Base-by-base conservation (phyloP, 1,140 invertebrate species). In the Listronotus oregonensis region DNA sequence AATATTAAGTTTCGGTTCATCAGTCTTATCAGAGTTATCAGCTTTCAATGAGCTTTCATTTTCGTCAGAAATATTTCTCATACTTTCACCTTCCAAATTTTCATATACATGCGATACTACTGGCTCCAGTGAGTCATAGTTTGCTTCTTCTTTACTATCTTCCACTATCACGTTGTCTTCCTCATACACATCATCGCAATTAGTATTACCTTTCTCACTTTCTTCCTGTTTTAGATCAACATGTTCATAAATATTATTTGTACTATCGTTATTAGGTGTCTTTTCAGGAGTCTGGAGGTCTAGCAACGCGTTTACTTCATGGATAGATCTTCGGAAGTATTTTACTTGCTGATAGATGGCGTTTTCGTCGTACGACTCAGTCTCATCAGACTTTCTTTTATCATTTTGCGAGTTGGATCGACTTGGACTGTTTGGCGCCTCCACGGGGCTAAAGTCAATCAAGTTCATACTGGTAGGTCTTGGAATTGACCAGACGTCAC, bases 341-440 rank as follows among this genome's bases (percentile, higher is more conserved):
- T 89, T 90, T 0, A 90, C 88, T 80, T 90, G 88, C 70, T 90
- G 87, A 71, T 91, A 91, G 0, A 91, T 85, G 37, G 82, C 85
- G 49, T 78, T 71, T 50, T 81, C 79, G 51, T 74, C 71, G 14
- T 64, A 60, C 4, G 69, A 68, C 63, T 71, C 78, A 66, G 61
- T 70, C 78, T 83, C 69, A 57, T 58, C 67, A 1, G 77, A 75
- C 73, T 80, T 79, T 61, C 79, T 70, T 55, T 79, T 77, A 47
- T 79, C 78, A 34, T 68, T 72, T 46, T 66, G 64, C 17, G 37
- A 61, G 32, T 17, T 50, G 6, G 32, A 44, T 46, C 62, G 64
- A 32, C 43, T 65, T 11, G 64, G 66, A 49, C 67, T 70, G 39
- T 37, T 40, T 14, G 59, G 39, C 10, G 47, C 27, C 12, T 70